These are phyloP conservation scores for Enteromius unitaeniatus DNA, from an alignment of 2,797 vertebrate genomes.

Conservation along the genomic window DNA sequence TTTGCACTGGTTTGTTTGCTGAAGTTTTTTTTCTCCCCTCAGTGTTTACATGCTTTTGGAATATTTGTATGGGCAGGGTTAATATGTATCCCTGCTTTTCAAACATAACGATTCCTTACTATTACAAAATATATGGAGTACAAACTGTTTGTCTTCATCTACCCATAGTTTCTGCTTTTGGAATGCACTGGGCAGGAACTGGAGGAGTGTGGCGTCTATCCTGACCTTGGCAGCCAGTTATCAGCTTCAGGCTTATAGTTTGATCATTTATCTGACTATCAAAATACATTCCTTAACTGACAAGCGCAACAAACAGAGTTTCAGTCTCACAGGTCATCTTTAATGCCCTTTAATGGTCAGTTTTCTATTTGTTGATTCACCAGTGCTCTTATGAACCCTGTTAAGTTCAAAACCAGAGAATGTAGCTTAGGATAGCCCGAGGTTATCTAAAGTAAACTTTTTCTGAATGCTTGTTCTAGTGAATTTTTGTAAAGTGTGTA, in stretches of 20 bases:
- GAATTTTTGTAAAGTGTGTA: not conserved
- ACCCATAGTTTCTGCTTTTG: not conserved
- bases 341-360: not conserved
- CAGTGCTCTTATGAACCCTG: not conserved
- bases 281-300: slow-evolving; percentile 15
- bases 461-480: slow-evolving; percentile 13
- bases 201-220: not conserved
- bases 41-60: not conserved
- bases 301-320: not conserved
- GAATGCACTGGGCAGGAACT: slow-evolving; percentile 5
- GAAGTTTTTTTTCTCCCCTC: not conserved
- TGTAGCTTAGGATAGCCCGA: not conserved
- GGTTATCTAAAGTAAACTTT: not conserved
- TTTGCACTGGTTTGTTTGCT: slow-evolving; percentile 33
- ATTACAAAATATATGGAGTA: not conserved
- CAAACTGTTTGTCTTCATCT: not conserved
- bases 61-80: not conserved
- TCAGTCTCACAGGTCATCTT: not conserved
- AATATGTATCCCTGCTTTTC: not conserved
- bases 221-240: slow-evolving; percentile 30
- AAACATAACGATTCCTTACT: not conserved
- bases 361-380: not conserved
- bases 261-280: slow-evolving; percentile 2
- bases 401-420: not conserved
- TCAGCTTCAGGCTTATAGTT: slow-evolving; percentile 10